phyloP scores from a whole-genome alignment of 2,888 invertebrate species.

The Xanthorhoe designata region DNA sequence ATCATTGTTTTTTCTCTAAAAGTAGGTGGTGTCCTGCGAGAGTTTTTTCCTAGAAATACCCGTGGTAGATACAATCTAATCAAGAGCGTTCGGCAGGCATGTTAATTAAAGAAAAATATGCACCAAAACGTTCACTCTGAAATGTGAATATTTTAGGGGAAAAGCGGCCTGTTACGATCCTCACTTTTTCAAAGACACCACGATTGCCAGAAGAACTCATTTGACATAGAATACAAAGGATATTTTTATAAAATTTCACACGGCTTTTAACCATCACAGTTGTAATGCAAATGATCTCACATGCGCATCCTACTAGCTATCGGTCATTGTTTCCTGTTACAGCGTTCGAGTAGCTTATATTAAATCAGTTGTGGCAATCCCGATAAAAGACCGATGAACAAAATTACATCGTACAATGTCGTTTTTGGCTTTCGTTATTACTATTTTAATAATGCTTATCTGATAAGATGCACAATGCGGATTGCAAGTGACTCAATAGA shows the following conservation, averaged over 20 bases:
- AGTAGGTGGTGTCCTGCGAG: too few relatives aligned
- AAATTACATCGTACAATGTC: slow-evolving; percentile 23
- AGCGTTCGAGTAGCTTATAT: slow-evolving; percentile 29
- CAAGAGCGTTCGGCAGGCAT: too few relatives aligned
- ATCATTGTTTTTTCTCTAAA: too few relatives aligned
- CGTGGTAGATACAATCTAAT: too few relatives aligned
- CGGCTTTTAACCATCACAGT: slow-evolving; percentile 18
- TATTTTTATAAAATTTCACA: slow-evolving; percentile 25
- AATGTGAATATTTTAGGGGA: too few relatives aligned
- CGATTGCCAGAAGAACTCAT: background rate
- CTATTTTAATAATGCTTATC: slow-evolving; percentile 27
- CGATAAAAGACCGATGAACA: slow-evolving; percentile 35
- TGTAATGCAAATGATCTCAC: slow-evolving; percentile 34
- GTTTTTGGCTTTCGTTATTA: slow-evolving; percentile 7
- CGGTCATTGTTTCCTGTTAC: slow-evolving; percentile 44
- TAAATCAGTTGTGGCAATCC: slow-evolving; percentile 32
- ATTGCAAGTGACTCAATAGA: slow-evolving; percentile 15
- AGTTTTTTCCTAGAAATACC: too few relatives aligned
- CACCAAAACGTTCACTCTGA: too few relatives aligned
- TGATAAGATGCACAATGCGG: slow-evolving; percentile 19
- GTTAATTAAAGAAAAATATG: too few relatives aligned
- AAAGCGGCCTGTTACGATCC: background rate
- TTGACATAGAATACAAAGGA: slow-evolving; percentile 4
- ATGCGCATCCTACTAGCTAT: slow-evolving; percentile 31
- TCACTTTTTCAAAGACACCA: background rate